Conservation (phyloP, 1,140 invertebrate species). For the Grapholita molesta region DNA sequence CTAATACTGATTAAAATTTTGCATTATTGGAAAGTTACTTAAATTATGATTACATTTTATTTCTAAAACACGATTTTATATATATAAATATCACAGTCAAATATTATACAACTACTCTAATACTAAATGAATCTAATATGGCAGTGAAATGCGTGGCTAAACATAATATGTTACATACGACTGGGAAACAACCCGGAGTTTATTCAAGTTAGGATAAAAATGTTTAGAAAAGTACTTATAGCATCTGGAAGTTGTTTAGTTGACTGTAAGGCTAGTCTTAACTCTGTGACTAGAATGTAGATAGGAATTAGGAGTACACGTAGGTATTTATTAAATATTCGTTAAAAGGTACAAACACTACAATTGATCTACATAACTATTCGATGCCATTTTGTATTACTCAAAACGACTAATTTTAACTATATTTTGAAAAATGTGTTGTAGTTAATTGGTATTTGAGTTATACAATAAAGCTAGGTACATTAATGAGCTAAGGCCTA, state of each 20-base stretch:
- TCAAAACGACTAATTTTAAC: background rate
- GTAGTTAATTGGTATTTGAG: background rate
- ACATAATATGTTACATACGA: conserved; percentile 34
- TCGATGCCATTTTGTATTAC: conserved; percentile 23
- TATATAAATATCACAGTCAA: conserved; percentile 77
- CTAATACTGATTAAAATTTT: conserved; percentile 12
- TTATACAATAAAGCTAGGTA: background rate
- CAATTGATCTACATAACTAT: conserved; percentile 32
- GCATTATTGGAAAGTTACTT: conserved; percentile 20
- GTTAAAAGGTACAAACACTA: conserved; percentile 46
- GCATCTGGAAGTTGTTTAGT: background rate
- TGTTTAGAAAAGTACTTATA: background rate
- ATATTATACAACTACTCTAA: conserved; percentile 65
- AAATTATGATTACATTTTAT: conserved; percentile 49
- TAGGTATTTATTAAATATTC: conserved; percentile 52
- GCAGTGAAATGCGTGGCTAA: conserved; percentile 60
- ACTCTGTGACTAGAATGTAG: conserved; percentile 69
- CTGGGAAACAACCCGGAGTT: conserved; percentile 32
- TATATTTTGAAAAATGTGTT: background rate
- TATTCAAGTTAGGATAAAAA: background rate
- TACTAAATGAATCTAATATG: conserved; percentile 61
- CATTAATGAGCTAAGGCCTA: background rate
- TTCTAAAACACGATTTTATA: conserved; percentile 68
- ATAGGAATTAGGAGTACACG: conserved; percentile 67
- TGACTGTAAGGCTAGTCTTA: conserved; percentile 63